phyloP scores from a whole-genome alignment of 2,113 vertebrate genomes.

The Mormoops blainvillei region DNA sequence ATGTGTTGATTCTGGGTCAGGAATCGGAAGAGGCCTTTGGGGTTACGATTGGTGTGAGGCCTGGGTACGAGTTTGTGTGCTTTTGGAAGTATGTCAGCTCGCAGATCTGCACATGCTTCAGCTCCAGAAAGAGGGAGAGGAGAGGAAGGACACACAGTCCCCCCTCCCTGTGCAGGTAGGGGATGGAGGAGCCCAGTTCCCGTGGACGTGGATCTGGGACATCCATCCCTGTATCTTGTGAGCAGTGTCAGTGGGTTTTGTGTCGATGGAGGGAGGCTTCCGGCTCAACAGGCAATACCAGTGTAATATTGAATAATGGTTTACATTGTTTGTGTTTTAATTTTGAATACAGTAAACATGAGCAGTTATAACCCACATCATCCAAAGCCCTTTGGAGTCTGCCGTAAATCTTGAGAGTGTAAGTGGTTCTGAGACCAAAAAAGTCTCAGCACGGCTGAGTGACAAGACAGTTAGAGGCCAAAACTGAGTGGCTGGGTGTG shows the following conservation, averaged over 20 bases:
- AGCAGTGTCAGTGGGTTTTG: background rate
- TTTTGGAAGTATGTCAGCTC: background rate
- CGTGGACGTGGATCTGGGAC: background rate
- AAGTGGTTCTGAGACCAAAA: background rate
- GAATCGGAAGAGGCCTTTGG: background rate
- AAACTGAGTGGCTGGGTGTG: background rate
- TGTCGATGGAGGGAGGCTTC: fast-evolving
- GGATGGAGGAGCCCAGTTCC: too few relatives aligned
- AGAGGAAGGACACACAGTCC: background rate
- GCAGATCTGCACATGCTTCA: background rate
- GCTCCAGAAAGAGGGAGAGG: background rate
- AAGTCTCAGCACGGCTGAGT: background rate
- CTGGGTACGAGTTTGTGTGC: background rate
- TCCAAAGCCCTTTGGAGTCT: background rate
- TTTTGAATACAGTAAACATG: background rate
- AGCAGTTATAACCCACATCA: background rate
- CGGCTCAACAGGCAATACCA: background rate
- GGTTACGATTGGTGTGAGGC: background rate
- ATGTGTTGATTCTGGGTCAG: background rate
- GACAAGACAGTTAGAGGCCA: background rate
- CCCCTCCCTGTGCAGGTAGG: background rate
- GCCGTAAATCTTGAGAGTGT: background rate
- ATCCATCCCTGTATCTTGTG: background rate
- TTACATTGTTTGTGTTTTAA: background rate
- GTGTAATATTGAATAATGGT: background rate